These are phyloP conservation scores for Amyelois transitella DNA, from an alignment of 1,140 invertebrate genomes.

Conservation along the genomic window DNA sequence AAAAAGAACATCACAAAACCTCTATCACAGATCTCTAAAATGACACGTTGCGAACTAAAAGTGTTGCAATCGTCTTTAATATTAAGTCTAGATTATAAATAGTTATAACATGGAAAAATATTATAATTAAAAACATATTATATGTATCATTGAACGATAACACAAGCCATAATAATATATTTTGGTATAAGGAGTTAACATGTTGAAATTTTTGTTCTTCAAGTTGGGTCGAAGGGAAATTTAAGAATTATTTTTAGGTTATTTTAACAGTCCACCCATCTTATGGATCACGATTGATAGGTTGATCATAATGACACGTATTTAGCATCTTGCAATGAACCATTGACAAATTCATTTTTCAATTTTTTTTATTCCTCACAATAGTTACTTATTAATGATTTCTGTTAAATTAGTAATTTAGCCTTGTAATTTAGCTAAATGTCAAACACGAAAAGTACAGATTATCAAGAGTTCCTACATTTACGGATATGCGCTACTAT, in stretches of 20 bases:
- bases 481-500: no score
- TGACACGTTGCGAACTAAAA: conserved; percentile 66
- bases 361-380: no score
- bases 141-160: conserved; percentile 66
- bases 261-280: conserved; percentile 44
- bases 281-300: conserved; percentile 18
- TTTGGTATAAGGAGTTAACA: conserved; percentile 68
- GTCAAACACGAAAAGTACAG: no score
- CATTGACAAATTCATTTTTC: no score
- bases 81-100: conserved; percentile 64
- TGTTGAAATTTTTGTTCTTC: conserved; percentile 53
- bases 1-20: conserved; percentile 31
- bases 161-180: conserved; percentile 73
- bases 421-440: no score
- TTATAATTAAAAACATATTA: conserved; percentile 53
- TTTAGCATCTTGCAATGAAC: no score
- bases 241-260: conserved; percentile 17
- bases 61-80: conserved; percentile 66
- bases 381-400: no score
- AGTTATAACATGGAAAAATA: conserved; percentile 64
- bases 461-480: no score
- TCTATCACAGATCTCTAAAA: conserved; percentile 54
- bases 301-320: no score
- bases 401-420: no score
- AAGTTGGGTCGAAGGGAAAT: conserved; percentile 40